Evolutionary conservation across 2,888 invertebrate genomes (phyloP).

Genomic region (Macropis europaea): DNA sequence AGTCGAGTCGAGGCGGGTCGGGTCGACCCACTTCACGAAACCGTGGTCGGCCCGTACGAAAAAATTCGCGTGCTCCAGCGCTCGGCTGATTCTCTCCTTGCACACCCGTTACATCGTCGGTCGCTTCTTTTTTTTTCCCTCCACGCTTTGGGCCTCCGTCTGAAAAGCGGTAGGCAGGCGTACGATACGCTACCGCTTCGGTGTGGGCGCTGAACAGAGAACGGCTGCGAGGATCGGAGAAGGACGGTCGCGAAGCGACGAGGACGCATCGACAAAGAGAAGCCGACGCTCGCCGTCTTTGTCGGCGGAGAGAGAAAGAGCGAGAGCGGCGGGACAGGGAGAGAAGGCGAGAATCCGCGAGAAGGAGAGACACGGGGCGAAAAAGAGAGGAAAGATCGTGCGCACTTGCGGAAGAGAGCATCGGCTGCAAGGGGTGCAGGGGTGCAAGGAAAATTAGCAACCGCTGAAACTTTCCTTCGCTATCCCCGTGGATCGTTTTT

Average conservation of each 20-base stretch:
- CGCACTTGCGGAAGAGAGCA: slow-evolving; percentile 66
- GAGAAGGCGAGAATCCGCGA: slow-evolving; percentile 52
- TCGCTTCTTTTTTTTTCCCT: not conserved
- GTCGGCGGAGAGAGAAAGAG: slow-evolving; percentile 46
- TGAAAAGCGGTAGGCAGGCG: slow-evolving; percentile 63
- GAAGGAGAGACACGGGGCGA: slow-evolving; percentile 43
- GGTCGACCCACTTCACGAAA: slow-evolving; percentile 49
- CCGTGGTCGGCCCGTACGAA: slow-evolving; percentile 31
- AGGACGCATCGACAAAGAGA: slow-evolving; percentile 45
- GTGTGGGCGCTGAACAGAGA: slow-evolving; percentile 55
- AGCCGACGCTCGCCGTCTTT: slow-evolving; percentile 50
- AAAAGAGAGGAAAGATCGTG: slow-evolving; percentile 53
- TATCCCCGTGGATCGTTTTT: too few species aligned
- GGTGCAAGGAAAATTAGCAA: too few species aligned
- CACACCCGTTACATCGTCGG: slow-evolving; percentile 59
- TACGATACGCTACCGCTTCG: slow-evolving; percentile 66
- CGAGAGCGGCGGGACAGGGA: slow-evolving; percentile 44
- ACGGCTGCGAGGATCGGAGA: slow-evolving; percentile 21
- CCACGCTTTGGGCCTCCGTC: slow-evolving; percentile 35
- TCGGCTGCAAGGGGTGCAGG: slow-evolving; percentile 44
- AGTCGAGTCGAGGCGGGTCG: too few species aligned
- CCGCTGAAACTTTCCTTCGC: too few species aligned
- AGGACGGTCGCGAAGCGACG: slow-evolving; percentile 12
- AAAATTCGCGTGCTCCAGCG: slow-evolving; percentile 43
- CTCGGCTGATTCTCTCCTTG: slow-evolving; percentile 21